phyloP scores from a whole-genome alignment of 1,140 invertebrate species.

The Listronotus bonariensis region DNA sequence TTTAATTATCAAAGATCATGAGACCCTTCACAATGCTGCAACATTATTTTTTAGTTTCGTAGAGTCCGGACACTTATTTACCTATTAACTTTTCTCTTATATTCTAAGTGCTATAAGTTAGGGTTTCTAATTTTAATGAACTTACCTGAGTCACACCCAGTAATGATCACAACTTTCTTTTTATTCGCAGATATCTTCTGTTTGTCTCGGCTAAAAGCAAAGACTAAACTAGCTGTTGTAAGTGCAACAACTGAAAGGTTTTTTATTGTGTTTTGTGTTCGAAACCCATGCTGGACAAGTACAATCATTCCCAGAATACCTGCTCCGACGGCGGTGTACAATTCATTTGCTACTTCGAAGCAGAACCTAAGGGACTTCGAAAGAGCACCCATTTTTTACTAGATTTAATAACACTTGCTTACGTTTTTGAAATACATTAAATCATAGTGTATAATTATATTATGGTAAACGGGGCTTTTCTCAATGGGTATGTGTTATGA shows the following conservation, averaged over 20 bases:
- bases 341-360: constrained; percentile 52
- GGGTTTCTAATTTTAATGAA: background rate
- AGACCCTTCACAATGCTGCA: too few relatives aligned
- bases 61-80: too few relatives aligned
- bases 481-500: background rate
- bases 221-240: constrained; percentile 46
- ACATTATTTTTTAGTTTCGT: too few relatives aligned
- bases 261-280: constrained; percentile 41
- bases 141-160: constrained; percentile 76
- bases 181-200: constrained; percentile 36
- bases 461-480: background rate
- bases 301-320: constrained; percentile 47
- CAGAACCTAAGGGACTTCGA: constrained; percentile 36
- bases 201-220: constrained; percentile 35
- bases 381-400: constrained; percentile 37
- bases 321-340: constrained; percentile 47
- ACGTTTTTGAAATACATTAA: background rate
- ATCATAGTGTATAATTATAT: constrained; percentile 4
- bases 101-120: too few relatives aligned
- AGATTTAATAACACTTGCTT: too few relatives aligned
- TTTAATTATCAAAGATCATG: too few relatives aligned
- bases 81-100: too few relatives aligned
- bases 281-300: constrained; percentile 45
- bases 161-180: constrained; percentile 69
- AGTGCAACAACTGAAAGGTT: constrained; percentile 42